Evolutionary conservation across 1,140 invertebrate species (phyloP).

Genomic region (Neodiprion pinetum): DNA sequence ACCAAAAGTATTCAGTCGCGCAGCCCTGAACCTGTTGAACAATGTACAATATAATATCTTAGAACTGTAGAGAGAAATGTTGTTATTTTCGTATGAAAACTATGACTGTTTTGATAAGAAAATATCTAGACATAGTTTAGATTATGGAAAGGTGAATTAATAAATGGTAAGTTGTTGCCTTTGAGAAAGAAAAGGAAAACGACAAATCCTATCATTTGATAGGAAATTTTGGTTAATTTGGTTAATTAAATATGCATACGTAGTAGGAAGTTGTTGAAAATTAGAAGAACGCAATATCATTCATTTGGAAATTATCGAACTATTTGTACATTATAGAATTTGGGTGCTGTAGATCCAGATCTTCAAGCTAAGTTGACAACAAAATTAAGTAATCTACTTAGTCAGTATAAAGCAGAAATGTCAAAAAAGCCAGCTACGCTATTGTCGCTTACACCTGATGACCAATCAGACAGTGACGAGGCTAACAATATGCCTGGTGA

Average conservation of each 20-base stretch:
- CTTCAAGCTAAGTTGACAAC: conserved; percentile 49
- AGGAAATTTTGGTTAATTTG: too few species aligned
- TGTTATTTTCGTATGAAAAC: too few species aligned
- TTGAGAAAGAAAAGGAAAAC: background rate
- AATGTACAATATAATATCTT: too few species aligned
- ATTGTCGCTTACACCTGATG: conserved; percentile 48
- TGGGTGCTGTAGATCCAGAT: conserved; percentile 52
- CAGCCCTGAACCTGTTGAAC: too few species aligned
- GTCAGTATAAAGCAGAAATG: conserved; percentile 49
- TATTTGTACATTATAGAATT: conserved; percentile 50
- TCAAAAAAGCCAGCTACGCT: conserved; percentile 47
- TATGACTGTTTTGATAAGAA: too few species aligned
- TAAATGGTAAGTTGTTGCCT: background rate
- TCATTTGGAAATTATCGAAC: background rate
- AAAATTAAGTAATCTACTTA: conserved; percentile 50
- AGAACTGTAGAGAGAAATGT: too few species aligned
- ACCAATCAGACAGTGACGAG: conserved; percentile 55
- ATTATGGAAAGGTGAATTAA: too few species aligned
- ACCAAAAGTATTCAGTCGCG: too few species aligned
- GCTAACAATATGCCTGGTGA: conserved; percentile 45
- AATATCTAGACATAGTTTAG: too few species aligned
- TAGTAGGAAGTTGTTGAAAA: too few species aligned
- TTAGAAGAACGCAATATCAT: background rate
- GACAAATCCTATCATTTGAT: background rate
- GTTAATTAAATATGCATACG: too few species aligned